Conservation (phyloP, 2,888 invertebrate species). For the Theodoxus fluviatilis region DNA sequence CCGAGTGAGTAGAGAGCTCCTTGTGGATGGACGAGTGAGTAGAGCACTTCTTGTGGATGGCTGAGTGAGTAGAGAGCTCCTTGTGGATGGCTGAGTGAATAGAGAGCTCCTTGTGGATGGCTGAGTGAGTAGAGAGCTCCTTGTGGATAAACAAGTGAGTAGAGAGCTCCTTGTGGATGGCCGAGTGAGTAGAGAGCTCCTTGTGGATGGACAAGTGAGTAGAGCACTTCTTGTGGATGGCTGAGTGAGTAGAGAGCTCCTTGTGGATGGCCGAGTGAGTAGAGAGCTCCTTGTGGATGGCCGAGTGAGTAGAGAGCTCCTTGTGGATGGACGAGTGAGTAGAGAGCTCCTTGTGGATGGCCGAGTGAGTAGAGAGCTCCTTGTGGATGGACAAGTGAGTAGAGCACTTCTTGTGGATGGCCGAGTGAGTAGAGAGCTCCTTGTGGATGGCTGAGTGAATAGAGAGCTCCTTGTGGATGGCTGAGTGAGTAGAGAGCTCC, state of each 20-base stretch:
- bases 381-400: conserved; percentile 73
- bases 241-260: background rate
- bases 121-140: conserved; percentile 32
- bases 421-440: background rate
- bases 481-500: conserved; percentile 32
- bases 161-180: background rate
- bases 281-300: conserved; percentile 79
- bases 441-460: too few species aligned
- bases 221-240: background rate
- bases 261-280: too few species aligned
- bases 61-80: background rate
- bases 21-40: conserved; percentile 73
- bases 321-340: background rate
- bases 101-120: conserved; percentile 79
- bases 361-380: too few species aligned
- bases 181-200: too few species aligned
- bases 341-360: background rate
- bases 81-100: too few species aligned
- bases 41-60: background rate
- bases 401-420: background rate
- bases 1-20: too few species aligned
- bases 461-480: conserved; percentile 79
- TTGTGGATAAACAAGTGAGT: background rate
- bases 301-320: conserved; percentile 32
- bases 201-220: conserved; percentile 73